Percentiles rank a stretch among this genome's conserved stretches.
These are phyloP conservation scores for Coptodon bakossiorum DNA, from an alignment of 2,113 vertebrate genomes.

Conservation along the genomic window DNA sequence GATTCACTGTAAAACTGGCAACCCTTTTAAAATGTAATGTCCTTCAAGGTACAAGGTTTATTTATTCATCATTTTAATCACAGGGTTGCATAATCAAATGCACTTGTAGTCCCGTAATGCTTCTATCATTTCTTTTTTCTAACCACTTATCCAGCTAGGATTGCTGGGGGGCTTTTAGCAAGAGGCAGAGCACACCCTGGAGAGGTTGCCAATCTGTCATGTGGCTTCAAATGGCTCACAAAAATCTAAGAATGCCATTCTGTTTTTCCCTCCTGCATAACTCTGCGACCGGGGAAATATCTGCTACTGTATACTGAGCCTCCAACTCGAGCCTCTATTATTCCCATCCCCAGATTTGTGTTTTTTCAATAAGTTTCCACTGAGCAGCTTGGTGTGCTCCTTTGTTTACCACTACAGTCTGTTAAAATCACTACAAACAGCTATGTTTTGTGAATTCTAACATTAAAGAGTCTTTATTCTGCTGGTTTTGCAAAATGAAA, in stretches of 20 bases:
- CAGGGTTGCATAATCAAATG: background rate
- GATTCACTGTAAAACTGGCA: background rate
- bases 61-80: background rate
- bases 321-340: background rate
- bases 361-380: background rate
- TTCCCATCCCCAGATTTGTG: background rate
- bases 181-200: background rate
- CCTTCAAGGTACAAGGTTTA: background rate
- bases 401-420: background rate
- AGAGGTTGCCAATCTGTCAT: background rate
- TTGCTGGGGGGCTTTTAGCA: background rate
- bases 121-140: background rate
- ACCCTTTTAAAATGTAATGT: background rate
- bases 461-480: background rate
- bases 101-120: background rate
- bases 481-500: background rate
- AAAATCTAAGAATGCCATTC: background rate
- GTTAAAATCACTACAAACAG: background rate
- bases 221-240: background rate
- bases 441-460: background rate
- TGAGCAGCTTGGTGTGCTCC: background rate
- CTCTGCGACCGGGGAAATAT: background rate
- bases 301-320: background rate
- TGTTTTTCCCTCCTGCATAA: rapidly evolving
- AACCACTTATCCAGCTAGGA: background rate